Evolutionary conservation across 64 coral and sea anemone species (phyloP).

Genomic region (Porites lutea): DNA sequence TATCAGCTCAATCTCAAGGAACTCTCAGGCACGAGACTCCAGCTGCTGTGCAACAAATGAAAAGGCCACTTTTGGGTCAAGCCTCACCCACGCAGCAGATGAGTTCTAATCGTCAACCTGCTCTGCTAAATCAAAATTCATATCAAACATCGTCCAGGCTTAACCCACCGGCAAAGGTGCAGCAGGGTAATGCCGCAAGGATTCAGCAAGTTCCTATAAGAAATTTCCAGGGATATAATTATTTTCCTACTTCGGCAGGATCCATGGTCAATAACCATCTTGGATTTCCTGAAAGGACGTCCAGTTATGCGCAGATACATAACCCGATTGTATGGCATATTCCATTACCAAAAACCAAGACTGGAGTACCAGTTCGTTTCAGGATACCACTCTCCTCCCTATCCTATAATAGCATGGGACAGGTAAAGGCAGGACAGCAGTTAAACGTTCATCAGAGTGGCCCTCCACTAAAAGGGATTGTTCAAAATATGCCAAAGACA

Average conservation of each 20-base stretch:
- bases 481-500: background rate
- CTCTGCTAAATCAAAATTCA: background rate
- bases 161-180: background rate
- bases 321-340: slow-evolving; percentile 47
- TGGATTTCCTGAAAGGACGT: background rate
- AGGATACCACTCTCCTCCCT: background rate
- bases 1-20: background rate
- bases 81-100: background rate
- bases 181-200: background rate
- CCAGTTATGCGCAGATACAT: slow-evolving; percentile 1
- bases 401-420: background rate
- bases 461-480: background rate
- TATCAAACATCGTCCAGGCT: background rate
- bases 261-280: background rate
- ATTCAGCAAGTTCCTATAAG: background rate
- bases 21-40: too few relatives aligned
- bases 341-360: background rate
- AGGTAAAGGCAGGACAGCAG: too few relatives aligned
- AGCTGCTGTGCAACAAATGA: too few relatives aligned
- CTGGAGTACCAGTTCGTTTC: background rate
- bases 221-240: background rate
- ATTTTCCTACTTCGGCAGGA: background rate
- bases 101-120: background rate
- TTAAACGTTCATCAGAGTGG: background rate
- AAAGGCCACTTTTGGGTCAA: background rate